Base-by-base conservation (phyloP, 2,113 vertebrate genomes). In the Vireo altiloquus region DNA sequence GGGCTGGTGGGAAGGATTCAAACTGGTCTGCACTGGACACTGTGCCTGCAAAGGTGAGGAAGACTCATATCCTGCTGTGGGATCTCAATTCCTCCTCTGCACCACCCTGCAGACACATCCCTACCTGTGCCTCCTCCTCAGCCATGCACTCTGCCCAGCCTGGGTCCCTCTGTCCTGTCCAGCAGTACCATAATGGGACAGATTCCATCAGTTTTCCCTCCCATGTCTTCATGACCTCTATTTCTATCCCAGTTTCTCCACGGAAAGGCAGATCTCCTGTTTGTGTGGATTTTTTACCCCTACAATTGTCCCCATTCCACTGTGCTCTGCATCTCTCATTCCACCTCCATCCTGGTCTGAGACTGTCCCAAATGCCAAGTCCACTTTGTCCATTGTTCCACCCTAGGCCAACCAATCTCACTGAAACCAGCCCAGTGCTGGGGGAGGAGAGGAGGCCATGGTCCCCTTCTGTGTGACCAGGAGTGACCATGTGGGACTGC, bases 401-500 rank as follows among this genome's bases (percentile, higher is more conserved):
- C 10, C 22, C 10, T 63, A 63, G 50, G 20, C 52, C 50, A 20
- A 19, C 14, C 47, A 40, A 7, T 49, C 21, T 30, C 7, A 3
- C 46, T 27, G 10, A 19, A 13, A 68, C 4, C 22, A 87, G 13
- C 6, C 49, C 0, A 3, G 35, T 13, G 63, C 42, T 3, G 11
- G 37, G 30, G 59, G 5, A 54, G 54, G 31, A 33, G 44, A 82
- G 68, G 44, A n/a, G 18, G 5, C 33, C 3, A 0, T 3, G 10
- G 24, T 30, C 27, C 40, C 39, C n/a, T 6, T 5, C 6, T 49
- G 18, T 1, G 5, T 35, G n/a, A 11, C 21, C 1, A 2, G 40
- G 17, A 0, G 5, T 44, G 28, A 12, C 19, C 2, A 15, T 0
- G 1, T 15, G 37, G 20, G 5, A 16, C 75, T 70, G 52, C 46